Conservation (phyloP, 2,797 vertebrate genomes). For the Siniperca scherzeri region DNA sequence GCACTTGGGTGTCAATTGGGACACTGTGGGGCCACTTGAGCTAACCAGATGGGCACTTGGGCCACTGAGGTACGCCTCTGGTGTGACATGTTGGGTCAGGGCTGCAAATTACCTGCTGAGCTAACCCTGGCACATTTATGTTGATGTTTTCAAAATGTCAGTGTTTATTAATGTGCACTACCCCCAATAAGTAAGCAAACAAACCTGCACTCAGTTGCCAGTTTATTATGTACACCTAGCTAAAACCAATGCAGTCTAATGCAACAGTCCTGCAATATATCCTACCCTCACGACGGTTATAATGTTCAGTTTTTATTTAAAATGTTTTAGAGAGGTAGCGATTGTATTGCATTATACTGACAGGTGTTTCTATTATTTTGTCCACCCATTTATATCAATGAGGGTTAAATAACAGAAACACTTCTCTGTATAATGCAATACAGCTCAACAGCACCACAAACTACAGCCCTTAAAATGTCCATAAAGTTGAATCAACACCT, state of each 20-base stretch:
- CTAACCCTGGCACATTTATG: background rate
- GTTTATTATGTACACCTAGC: background rate
- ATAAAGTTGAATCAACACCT: background rate
- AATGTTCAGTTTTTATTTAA: background rate
- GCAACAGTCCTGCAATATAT: background rate
- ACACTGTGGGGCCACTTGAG: conserved; percentile 4
- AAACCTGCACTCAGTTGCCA: too few relatives aligned
- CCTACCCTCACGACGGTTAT: too few relatives aligned
- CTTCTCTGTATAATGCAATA: background rate
- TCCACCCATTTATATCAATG: background rate
- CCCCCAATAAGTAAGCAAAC: background rate
- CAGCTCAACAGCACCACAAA: background rate
- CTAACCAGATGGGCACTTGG: background rate
- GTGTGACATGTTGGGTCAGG: background rate
- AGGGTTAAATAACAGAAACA: background rate
- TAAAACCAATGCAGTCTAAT: background rate
- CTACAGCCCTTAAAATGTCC: background rate
- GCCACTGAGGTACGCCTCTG: background rate
- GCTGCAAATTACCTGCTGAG: background rate
- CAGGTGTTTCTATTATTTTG: background rate
- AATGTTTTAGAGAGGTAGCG: too few relatives aligned
- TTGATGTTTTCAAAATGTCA: background rate
- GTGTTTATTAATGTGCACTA: background rate
- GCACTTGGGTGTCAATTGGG: background rate
- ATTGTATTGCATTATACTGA: background rate